Evolutionary conservation across 2,888 invertebrate genomes (phyloP).

Genomic region (Aporophyla nigra): DNA sequence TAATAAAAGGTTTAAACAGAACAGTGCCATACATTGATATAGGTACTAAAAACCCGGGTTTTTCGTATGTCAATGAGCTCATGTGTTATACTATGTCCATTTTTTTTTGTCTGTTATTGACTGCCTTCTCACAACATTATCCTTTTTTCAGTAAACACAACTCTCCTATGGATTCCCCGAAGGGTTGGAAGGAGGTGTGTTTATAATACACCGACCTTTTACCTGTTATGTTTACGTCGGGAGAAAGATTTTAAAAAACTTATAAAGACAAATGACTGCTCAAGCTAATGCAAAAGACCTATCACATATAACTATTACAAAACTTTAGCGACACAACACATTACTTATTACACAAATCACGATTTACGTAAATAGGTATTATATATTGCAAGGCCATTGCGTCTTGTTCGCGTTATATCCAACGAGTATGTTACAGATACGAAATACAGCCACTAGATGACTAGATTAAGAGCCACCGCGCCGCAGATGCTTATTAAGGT

Average conservation of each 20-base stretch:
- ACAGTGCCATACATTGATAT: too few relatives aligned
- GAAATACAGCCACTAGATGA: constrained; percentile 28
- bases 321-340: constrained; percentile 23
- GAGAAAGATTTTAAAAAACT: not conserved
- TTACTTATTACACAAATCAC: constrained; percentile 28
- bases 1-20: not conserved
- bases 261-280: not conserved
- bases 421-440: constrained; percentile 36
- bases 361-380: constrained; percentile 27
- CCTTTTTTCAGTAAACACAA: not conserved
- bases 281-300: not conserved
- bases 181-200: too few relatives aligned
- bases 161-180: not conserved
- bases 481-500: constrained; percentile 41
- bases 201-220: not conserved
- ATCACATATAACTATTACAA: constrained; percentile 30
- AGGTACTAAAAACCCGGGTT: too few relatives aligned
- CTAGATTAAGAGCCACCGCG: constrained; percentile 30
- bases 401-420: constrained; percentile 35
- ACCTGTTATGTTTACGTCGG: not conserved
- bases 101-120: too few relatives aligned
- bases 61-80: too few relatives aligned
- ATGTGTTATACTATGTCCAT: too few relatives aligned
- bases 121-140: not conserved
- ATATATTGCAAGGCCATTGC: constrained; percentile 35